Conservation (phyloP, 2,797 vertebrate genomes). For the Urophycis tenuis region DNA sequence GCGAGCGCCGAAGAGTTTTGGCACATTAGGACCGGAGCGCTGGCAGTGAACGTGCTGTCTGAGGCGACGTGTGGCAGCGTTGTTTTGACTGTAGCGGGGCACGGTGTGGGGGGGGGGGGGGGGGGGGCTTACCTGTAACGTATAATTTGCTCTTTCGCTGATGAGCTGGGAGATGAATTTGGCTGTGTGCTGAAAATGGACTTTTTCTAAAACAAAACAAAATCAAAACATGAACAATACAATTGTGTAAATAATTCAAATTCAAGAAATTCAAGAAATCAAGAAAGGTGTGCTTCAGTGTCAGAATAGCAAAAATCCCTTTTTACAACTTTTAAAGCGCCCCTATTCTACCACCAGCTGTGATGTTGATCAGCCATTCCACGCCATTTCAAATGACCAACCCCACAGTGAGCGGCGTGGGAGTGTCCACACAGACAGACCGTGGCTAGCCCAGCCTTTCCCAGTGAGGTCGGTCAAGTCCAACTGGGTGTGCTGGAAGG, state of each 20-base stretch:
- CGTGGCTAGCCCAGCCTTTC: no score
- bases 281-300: background rate
- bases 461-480: background rate
- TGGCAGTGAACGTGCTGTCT: background rate
- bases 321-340: background rate
- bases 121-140: conserved; percentile 81
- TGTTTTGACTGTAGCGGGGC: conserved; percentile 16
- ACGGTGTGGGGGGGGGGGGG: background rate
- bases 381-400: background rate
- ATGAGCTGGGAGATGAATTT: conserved; percentile 94
- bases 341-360: background rate
- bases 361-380: background rate
- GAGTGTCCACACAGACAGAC: background rate
- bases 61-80: background rate
- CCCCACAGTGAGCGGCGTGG: background rate
- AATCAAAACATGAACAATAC: background rate
- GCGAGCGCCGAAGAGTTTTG: background rate
- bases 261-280: background rate
- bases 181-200: conserved; percentile 96
- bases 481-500: background rate
- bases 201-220: conserved; percentile 80
- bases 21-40: background rate
- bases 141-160: conserved; percentile 91
- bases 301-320: background rate
- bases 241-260: background rate